These are phyloP conservation scores for Ictalurus punctatus DNA, from an alignment of 2,113 vertebrate genomes.

Conservation along the genomic window DNA sequence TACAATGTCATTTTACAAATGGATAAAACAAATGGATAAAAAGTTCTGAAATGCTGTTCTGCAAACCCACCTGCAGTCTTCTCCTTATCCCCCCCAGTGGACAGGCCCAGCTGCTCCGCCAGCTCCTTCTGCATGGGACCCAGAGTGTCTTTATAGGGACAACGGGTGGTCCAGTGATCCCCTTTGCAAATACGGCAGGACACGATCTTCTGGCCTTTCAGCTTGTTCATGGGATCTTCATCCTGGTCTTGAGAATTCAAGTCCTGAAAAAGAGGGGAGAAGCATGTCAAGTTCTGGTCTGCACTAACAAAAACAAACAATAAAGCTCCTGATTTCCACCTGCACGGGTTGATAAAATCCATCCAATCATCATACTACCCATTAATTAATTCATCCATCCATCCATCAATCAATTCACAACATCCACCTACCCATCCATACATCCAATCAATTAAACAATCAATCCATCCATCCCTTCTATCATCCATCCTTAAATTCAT, in stretches of 20 bases:
- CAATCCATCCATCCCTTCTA: neutral
- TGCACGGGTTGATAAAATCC: neutral
- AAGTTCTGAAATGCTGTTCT: neutral
- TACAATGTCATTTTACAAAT: too few species aligned
- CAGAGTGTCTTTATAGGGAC: conserved; percentile 94
- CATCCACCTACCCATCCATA: neutral
- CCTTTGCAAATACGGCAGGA: conserved; percentile 97
- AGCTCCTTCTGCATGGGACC: conserved; percentile 98
- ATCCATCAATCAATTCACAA: neutral
- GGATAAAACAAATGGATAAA: too few species aligned
- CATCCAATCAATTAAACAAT: neutral
- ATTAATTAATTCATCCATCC: neutral
- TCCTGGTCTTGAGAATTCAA: conserved; percentile 89
- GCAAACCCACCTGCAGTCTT: conserved; percentile 76
- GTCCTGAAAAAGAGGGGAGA: conserved; percentile 72
- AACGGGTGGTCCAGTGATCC: conserved; percentile 97
- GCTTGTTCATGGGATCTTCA: conserved; percentile 96
- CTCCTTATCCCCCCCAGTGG: conserved; percentile 84
- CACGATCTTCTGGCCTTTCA: conserved; percentile 97
- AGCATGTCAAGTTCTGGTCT: neutral
- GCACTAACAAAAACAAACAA: neutral
- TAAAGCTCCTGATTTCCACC: neutral
- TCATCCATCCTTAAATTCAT: neutral
- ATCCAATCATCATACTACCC: neutral
- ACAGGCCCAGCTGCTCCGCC: conserved; percentile 90